These are phyloP conservation scores for Origma solitaria DNA, from an alignment of 2,113 vertebrate species.

Conservation along the genomic window DNA sequence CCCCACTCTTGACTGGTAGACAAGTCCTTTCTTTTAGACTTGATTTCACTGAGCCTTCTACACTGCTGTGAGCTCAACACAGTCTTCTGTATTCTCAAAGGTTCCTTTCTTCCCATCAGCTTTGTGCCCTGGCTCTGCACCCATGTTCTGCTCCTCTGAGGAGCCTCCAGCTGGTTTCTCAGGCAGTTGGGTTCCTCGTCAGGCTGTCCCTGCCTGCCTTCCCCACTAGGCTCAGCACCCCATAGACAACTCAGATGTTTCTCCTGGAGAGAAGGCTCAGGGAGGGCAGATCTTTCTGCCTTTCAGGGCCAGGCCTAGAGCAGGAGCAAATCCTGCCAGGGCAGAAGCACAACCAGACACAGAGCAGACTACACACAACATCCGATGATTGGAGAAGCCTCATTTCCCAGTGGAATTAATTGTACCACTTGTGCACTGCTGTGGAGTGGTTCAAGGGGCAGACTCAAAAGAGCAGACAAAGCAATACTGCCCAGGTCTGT, in stretches of 20 bases:
- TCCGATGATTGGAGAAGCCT: neutral
- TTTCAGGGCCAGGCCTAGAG: neutral
- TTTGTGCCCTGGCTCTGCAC: neutral
- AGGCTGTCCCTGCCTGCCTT: neutral
- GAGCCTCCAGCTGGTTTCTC: neutral
- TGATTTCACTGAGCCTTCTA: neutral
- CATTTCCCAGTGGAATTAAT: neutral
- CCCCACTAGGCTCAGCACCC: neutral
- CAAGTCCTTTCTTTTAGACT: neutral
- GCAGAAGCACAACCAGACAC: neutral
- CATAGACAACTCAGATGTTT: neutral
- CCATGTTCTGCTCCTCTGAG: neutral
- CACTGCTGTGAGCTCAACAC: neutral
- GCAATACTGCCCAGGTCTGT: neutral
- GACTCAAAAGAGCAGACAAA: neutral
- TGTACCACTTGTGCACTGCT: neutral
- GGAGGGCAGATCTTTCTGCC: neutral
- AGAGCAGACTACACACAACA: neutral
- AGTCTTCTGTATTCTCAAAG: neutral
- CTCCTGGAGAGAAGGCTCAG: neutral
- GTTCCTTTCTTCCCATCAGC: neutral
- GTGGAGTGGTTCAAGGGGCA: neutral
- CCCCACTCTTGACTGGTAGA: neutral
- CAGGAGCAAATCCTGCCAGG: neutral
- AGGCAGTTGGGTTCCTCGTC: accelerated